phyloP scores from a whole-genome alignment of 2,888 invertebrate species.

The Bellardia bayeri region DNA sequence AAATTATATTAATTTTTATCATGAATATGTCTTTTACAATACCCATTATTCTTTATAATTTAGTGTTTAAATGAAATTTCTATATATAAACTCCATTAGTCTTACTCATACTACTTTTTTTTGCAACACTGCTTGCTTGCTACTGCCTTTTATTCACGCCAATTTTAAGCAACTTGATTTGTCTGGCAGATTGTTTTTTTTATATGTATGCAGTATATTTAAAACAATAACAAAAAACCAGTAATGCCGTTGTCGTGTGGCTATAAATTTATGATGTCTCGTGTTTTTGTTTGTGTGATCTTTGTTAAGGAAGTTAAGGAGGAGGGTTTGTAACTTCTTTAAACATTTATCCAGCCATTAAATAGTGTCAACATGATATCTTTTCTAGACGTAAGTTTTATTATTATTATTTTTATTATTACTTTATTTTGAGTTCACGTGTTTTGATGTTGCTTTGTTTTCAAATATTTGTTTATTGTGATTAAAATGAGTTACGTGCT shows the following conservation, averaged over 20 bases:
- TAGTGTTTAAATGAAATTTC: slow-evolving; percentile 24
- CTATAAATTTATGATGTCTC: slow-evolving; percentile 69
- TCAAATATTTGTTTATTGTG: not conserved
- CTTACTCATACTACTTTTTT: slow-evolving; percentile 8
- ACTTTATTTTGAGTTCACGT: slow-evolving; percentile 40
- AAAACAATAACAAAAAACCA: slow-evolving; percentile 13
- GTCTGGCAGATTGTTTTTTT: slow-evolving; percentile 46
- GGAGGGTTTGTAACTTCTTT: not conserved
- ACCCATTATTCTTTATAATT: slow-evolving; percentile 45
- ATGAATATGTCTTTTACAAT: slow-evolving; percentile 22
- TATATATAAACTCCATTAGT: slow-evolving; percentile 5
- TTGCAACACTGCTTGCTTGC: not conserved
- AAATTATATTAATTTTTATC: slow-evolving; percentile 43
- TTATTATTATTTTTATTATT: not conserved
- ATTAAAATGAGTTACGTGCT: slow-evolving; percentile 24
- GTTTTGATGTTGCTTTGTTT: not conserved
- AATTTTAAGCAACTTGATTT: slow-evolving; percentile 32
- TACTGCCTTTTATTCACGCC: slow-evolving; percentile 1
- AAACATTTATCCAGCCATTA: slow-evolving; percentile 40
- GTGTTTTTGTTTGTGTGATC: slow-evolving; percentile 23
- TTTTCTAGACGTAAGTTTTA: slow-evolving; percentile 41
- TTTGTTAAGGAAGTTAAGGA: slow-evolving; percentile 35
- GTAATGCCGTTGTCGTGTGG: slow-evolving; percentile 56
- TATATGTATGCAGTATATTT: not conserved
- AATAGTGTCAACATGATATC: slow-evolving; percentile 52